Evolutionary conservation across 1,140 invertebrate species (phyloP).

Genomic region (Arion vulgaris): DNA sequence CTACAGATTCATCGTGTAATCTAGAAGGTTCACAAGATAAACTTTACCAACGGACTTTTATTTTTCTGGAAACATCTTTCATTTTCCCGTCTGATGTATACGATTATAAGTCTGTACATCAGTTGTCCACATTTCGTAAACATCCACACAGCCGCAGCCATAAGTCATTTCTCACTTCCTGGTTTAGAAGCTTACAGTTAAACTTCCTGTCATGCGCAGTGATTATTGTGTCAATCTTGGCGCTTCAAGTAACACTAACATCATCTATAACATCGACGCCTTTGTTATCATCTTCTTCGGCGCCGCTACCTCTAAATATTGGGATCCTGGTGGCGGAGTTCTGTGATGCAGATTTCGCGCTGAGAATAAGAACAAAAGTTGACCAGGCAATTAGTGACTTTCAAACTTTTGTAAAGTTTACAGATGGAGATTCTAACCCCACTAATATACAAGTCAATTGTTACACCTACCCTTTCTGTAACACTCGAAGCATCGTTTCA

Average conservation of each 20-base stretch:
- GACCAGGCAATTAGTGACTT: background rate
- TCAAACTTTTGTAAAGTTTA: background rate
- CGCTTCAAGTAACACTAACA: background rate
- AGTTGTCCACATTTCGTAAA: background rate
- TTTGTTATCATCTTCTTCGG: background rate
- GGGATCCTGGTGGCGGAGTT: constrained; percentile 36
- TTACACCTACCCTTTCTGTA: background rate
- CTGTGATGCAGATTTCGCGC: background rate
- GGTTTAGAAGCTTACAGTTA: background rate
- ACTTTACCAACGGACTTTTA: background rate
- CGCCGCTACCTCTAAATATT: background rate
- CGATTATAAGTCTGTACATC: no score
- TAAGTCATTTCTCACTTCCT: background rate
- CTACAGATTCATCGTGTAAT: background rate
- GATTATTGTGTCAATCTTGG: background rate
- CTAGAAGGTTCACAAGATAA: background rate
- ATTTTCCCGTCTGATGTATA: background rate
- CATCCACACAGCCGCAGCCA: background rate
- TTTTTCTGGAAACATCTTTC: background rate
- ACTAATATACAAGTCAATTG: background rate
- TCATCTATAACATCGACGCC: background rate
- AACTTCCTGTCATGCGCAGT: constrained; percentile 6
- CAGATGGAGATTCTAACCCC: background rate
- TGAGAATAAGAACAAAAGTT: background rate
- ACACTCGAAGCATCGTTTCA: background rate